Percentiles rank a stretch among this genome's conserved stretches.
Evolutionary conservation across 2,888 invertebrate species (phyloP).

Genomic region (Sisyra terminalis): DNA sequence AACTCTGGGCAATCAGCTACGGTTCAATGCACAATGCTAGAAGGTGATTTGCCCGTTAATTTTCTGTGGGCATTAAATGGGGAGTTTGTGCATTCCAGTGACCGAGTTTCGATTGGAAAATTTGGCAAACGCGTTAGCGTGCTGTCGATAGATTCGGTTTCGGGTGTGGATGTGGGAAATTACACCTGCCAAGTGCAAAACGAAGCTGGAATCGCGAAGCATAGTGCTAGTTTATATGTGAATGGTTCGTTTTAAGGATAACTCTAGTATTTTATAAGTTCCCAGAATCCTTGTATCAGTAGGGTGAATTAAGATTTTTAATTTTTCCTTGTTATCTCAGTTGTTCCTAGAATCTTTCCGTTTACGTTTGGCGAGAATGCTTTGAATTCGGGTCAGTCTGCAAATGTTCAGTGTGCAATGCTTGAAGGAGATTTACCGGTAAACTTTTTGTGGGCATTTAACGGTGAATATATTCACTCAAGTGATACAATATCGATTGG

Average conservation of each 20-base stretch:
- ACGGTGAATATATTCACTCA: conserved; percentile 27
- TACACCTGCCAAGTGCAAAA: conserved; percentile 63
- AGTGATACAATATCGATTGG: conserved; percentile 36
- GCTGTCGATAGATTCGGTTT: conserved; percentile 50
- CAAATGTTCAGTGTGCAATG: conserved; percentile 37
- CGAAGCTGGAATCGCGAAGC: conserved; percentile 49
- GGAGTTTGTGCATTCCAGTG: conserved; percentile 29
- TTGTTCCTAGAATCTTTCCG: conserved; percentile 62
- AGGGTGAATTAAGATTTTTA: conserved; percentile 8
- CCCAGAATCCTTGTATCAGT: neutral
- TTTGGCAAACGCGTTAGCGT: conserved; percentile 33
- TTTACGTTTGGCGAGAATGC: conserved; percentile 60
- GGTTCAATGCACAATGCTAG: conserved; percentile 39
- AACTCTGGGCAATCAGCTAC: conserved; percentile 42
- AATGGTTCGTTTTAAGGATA: conserved; percentile 40
- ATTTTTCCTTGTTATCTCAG: conserved; percentile 24
- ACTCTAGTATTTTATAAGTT: neutral
- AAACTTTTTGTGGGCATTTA: conserved; percentile 53
- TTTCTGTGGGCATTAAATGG: conserved; percentile 43
- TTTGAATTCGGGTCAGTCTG: conserved; percentile 24
- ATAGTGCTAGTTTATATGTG: conserved; percentile 49
- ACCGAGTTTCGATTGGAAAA: conserved; percentile 34
- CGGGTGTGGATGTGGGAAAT: conserved; percentile 51
- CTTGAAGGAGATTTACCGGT: conserved; percentile 64
- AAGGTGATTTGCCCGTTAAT: conserved; percentile 43